phyloP scores from a whole-genome alignment of 1,140 invertebrate genomes.

The Venturia canescens region DNA sequence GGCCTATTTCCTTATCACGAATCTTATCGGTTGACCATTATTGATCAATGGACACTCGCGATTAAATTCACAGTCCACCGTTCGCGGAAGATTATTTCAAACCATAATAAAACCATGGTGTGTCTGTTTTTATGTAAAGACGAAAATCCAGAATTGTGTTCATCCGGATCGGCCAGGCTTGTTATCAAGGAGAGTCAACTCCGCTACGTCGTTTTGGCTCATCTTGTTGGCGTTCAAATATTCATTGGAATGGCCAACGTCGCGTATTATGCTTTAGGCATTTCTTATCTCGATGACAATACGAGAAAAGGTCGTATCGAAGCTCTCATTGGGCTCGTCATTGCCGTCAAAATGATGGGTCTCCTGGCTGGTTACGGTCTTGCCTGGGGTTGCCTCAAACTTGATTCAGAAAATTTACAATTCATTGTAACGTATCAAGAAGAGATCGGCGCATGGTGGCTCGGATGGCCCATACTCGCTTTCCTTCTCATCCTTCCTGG shows the following conservation, averaged over 20 bases:
- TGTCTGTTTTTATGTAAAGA: slow-evolving; percentile 62
- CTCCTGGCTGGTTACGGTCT: slow-evolving; percentile 71
- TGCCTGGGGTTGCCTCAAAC: slow-evolving; percentile 72
- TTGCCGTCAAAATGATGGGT: slow-evolving; percentile 71
- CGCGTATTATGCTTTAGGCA: slow-evolving; percentile 81
- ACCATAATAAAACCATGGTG: not conserved
- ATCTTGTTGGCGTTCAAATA: slow-evolving; percentile 80
- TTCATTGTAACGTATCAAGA: slow-evolving; percentile 64
- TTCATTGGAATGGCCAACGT: slow-evolving; percentile 79
- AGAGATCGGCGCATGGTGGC: slow-evolving; percentile 74
- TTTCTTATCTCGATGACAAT: slow-evolving; percentile 84
- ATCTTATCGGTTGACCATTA: slow-evolving; percentile 22
- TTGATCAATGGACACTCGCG: slow-evolving; percentile 20
- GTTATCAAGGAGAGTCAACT: slow-evolving; percentile 61
- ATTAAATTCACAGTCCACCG: not conserved
- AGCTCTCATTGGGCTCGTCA: slow-evolving; percentile 71
- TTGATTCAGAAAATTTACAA: slow-evolving; percentile 68
- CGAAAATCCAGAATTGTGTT: slow-evolving; percentile 72
- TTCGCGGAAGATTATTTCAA: not conserved
- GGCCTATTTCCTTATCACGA: slow-evolving; percentile 13
- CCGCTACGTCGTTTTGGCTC: slow-evolving; percentile 73
- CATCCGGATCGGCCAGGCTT: slow-evolving; percentile 59
- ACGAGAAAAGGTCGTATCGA: slow-evolving; percentile 79
- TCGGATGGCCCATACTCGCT: slow-evolving; percentile 71
- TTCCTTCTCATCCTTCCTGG: slow-evolving; percentile 66